Evolutionary conservation across 2,888 invertebrate genomes (phyloP).

Genomic region (Ypsolopha sequella): DNA sequence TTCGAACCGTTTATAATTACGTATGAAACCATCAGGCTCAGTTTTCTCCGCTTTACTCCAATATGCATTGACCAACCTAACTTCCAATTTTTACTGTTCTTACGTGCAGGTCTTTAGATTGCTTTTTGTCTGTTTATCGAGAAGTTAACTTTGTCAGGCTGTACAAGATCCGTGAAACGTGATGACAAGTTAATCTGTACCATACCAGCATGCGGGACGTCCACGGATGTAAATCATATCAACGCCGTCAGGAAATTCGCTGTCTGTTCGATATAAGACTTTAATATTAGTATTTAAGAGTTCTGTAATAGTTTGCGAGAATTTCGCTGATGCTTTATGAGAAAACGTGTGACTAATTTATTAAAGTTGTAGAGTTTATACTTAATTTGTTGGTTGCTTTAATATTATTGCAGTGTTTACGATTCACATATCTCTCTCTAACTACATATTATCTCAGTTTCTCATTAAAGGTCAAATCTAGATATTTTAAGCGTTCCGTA

Average conservation of each 20-base stretch:
- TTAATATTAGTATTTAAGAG: too few relatives aligned
- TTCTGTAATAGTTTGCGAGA: too few relatives aligned
- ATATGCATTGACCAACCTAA: background rate
- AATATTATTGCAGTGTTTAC: too few relatives aligned
- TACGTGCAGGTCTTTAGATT: background rate
- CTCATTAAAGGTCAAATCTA: too few relatives aligned
- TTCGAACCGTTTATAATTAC: background rate
- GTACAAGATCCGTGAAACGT: conserved; percentile 3
- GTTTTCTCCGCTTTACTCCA: background rate
- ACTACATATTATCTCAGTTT: too few relatives aligned
- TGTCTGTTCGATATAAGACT: too few relatives aligned
- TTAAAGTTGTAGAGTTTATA: background rate
- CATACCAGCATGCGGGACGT: conserved; percentile 1
- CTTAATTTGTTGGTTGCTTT: too few relatives aligned
- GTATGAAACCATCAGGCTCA: background rate
- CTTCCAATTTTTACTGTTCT: background rate
- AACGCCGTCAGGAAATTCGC: background rate
- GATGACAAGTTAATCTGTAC: conserved; percentile 8
- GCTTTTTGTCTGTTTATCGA: background rate
- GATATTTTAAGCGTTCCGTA: too few relatives aligned
- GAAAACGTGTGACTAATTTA: conserved; percentile 4
- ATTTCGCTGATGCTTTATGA: background rate
- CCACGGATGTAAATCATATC: conserved; percentile 2
- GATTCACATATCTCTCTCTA: too few relatives aligned
- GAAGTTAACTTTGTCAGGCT: background rate